Base-by-base conservation (phyloP, 2,888 invertebrate species). In the Amphipoea oculea region DNA sequence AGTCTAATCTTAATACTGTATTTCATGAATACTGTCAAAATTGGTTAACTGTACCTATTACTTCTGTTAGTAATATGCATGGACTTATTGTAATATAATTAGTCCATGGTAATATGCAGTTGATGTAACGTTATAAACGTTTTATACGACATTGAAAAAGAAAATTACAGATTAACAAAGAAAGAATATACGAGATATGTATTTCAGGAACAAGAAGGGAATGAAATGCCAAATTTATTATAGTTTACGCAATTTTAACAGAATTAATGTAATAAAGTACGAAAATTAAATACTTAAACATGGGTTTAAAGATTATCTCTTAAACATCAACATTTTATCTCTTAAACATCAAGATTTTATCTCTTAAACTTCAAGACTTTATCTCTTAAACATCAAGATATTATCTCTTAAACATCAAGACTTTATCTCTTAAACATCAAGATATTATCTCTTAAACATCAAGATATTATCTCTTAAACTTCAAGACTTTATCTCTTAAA, bases 221-320 rank as follows among this genome's bases (percentile, higher is more conserved):
- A 29, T 45, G 3, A 54, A 65, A 14, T 12, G 12, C n/a, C 40
- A 65, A n/a, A 0, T 23, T 40, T 42, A 36, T 51, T 42, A 36
- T 51, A 7, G 7, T 14, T 45, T 23, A 45, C 12, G 29, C 72
- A 82, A 65, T 77, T 76, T 76, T 70, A 51, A 65, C 77, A 73
- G 68, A 69, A 78, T 23, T 14, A 36, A 42, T 60, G 69, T 45
- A 62, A 80, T 57, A 40, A 14, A 65, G 6, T 60, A 12, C 9
- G n/a, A 73, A 40, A 7, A 45, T 69, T n/a, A 20, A 14, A 20
- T 51, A 48, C 45, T 48, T 48, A 2, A n/a, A n/a, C 1, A 36
- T 14, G 4, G 7, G 11, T 67, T 36, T 17, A 23, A 23, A 54
- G 3, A 36, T 69, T 48, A 12, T 14, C 2, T 69, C 6, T 20